Conservation (phyloP, 1,140 invertebrate genomes). For the Dendrolimus kikuchii region DNA sequence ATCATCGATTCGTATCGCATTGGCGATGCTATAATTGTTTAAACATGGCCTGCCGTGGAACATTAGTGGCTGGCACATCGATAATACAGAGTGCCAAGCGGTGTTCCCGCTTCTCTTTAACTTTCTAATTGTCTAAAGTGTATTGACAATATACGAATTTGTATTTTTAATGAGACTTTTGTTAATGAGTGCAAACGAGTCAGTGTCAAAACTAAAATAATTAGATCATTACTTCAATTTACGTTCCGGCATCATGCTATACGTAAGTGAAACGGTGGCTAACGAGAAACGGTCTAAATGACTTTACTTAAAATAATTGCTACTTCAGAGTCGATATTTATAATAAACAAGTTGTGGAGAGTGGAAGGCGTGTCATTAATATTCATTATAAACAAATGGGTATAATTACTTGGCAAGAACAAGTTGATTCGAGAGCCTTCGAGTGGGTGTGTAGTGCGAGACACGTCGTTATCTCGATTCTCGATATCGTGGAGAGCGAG, state of each 20-base stretch:
- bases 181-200: slow-evolving; percentile 7
- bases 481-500: slow-evolving; percentile 29
- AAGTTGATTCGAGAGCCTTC: slow-evolving; percentile 41
- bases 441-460: slow-evolving; percentile 46
- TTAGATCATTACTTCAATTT: slow-evolving; percentile 20
- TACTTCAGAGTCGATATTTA: slow-evolving; percentile 34
- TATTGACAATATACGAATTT: slow-evolving; percentile 4
- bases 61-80: slow-evolving; percentile 47
- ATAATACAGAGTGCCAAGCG: slow-evolving; percentile 36
- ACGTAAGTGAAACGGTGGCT: slow-evolving; percentile 24
- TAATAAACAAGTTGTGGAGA: slow-evolving; percentile 30
- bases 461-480: slow-evolving; percentile 56
- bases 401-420: slow-evolving; percentile 58
- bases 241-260: slow-evolving; percentile 1
- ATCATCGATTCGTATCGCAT: slow-evolving; percentile 63
- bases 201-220: slow-evolving; percentile 20
- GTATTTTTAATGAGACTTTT: slow-evolving; percentile 5
- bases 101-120: slow-evolving; percentile 27
- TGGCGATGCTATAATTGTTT: slow-evolving; percentile 59
- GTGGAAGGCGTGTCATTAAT: slow-evolving; percentile 43
- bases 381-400: slow-evolving; percentile 65
- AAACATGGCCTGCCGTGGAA: slow-evolving; percentile 50
- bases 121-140: slow-evolving; percentile 29
- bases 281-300: slow-evolving; percentile 30
- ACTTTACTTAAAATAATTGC: slow-evolving; percentile 45